A percentile compares a stretch with the other conserved stretches of the same genome.
These are phyloP conservation scores for Salmo trutta DNA, from an alignment of 2,797 vertebrate species.

Conservation along the genomic window DNA sequence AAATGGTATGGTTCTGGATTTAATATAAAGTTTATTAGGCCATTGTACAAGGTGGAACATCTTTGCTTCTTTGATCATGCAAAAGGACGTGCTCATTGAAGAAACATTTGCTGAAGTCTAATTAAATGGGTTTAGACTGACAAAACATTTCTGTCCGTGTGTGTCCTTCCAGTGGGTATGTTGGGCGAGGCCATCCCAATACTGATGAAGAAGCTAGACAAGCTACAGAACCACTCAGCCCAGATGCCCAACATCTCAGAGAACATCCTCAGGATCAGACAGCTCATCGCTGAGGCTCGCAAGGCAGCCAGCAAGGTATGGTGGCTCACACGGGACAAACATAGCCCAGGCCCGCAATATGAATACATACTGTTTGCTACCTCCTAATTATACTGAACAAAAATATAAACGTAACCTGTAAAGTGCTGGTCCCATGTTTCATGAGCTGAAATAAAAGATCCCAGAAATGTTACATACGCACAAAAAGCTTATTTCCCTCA, in stretches of 20 bases:
- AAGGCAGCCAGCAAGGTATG: slow-evolving; percentile 90
- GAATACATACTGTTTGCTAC: background rate
- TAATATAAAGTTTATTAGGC: too few species aligned
- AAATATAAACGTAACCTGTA: too few species aligned
- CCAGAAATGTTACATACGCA: too few species aligned
- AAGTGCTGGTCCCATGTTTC: too few species aligned
- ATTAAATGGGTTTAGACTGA: background rate
- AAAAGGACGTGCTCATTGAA: too few species aligned
- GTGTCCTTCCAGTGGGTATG: slow-evolving; percentile 73
- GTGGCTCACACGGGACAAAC: background rate
- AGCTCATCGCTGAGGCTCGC: slow-evolving; percentile 91
- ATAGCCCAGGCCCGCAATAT: background rate
- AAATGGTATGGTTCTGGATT: too few species aligned
- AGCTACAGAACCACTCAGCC: slow-evolving; percentile 81
- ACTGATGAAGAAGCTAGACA: slow-evolving; percentile 86
- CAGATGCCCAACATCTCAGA: slow-evolving; percentile 89
- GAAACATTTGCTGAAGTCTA: background rate
- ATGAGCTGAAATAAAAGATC: too few species aligned
- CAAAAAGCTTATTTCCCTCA: too few species aligned
- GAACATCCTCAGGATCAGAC: slow-evolving; percentile 88
- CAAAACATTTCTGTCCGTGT: background rate
- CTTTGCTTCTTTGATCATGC: too few species aligned
- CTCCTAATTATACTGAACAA: background rate
- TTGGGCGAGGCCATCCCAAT: slow-evolving; percentile 86
- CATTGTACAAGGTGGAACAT: too few species aligned